These are phyloP conservation scores for Labia minor DNA, from an alignment of 2,888 invertebrate species.

Conservation along the genomic window DNA sequence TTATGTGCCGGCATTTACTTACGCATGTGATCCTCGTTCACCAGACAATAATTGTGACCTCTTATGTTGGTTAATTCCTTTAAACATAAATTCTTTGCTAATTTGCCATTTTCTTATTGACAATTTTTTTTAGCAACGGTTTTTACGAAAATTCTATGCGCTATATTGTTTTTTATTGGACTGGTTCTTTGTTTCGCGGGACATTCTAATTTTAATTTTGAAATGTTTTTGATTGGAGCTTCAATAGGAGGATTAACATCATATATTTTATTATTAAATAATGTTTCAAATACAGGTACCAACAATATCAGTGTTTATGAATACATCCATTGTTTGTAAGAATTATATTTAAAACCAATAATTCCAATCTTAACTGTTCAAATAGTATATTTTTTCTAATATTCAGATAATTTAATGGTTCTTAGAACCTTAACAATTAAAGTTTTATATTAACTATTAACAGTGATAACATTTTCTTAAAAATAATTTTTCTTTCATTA, in stretches of 20 bases:
- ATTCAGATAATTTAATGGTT: too few species aligned
- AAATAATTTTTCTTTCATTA: conserved; percentile 16
- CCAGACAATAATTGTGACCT: conserved; percentile 23
- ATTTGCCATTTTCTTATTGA: not conserved
- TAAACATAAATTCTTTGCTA: too few species aligned
- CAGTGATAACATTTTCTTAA: too few species aligned
- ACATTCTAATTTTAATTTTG: conserved; percentile 50
- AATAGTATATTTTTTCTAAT: too few species aligned
- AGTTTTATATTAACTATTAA: not conserved
- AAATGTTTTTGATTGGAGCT: conserved; percentile 50
- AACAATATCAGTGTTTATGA: too few species aligned
- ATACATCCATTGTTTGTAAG: too few species aligned
- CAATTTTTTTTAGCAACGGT: conserved; percentile 36
- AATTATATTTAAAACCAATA: too few species aligned
- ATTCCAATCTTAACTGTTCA: too few species aligned
- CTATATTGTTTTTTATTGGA: conserved; percentile 47
- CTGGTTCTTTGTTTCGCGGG: conserved; percentile 51
- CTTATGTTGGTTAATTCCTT: not conserved
- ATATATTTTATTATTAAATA: conserved; percentile 37
- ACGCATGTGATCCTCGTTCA: conserved; percentile 46
- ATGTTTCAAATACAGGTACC: not conserved
- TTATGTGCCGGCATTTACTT: conserved; percentile 57
- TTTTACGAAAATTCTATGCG: conserved; percentile 43
- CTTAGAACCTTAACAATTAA: too few species aligned
- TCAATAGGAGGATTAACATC: conserved; percentile 45